These are phyloP conservation scores for Callipepla squamata DNA, from an alignment of 2,113 vertebrate genomes.

Conservation along the genomic window DNA sequence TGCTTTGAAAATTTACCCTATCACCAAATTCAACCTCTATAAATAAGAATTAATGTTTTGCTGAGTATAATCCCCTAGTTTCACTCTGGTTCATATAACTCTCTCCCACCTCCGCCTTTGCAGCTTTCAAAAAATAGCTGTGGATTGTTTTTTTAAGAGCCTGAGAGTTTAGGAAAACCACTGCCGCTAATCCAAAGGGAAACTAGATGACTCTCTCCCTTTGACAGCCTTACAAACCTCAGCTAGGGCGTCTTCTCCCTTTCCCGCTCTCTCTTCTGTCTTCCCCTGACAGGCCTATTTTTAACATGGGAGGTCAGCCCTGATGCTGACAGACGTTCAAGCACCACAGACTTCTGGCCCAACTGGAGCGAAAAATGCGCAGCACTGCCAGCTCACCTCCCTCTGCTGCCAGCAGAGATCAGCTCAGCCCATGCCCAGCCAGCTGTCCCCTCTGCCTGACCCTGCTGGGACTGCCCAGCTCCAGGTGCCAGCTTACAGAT, in stretches of 20 bases:
- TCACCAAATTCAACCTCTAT: background rate
- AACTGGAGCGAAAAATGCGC: background rate
- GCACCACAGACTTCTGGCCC: background rate
- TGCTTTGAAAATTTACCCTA: background rate
- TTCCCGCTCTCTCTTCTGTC: background rate
- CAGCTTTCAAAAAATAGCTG: background rate
- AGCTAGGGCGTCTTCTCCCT: background rate
- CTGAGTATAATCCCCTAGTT: background rate
- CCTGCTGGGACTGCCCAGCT: background rate
- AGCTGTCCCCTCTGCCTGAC: conserved; percentile 4
- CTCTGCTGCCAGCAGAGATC: conserved; percentile 56
- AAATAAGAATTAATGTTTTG: background rate
- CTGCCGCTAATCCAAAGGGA: background rate
- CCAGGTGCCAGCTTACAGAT: background rate
- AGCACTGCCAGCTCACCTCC: conserved; percentile 54
- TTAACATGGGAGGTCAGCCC: background rate
- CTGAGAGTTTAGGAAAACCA: background rate
- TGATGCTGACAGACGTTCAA: background rate
- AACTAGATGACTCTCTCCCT: background rate
- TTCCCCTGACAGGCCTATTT: conserved; percentile 3
- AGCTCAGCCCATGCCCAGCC: conserved; percentile 21
- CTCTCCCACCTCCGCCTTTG: background rate
- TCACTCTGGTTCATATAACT: background rate
- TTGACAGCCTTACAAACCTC: background rate
- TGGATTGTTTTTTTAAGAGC: background rate